Evolutionary conservation across 2,797 vertebrate genomes (phyloP).

Genomic region (Pseudochirops corinnae): DNA sequence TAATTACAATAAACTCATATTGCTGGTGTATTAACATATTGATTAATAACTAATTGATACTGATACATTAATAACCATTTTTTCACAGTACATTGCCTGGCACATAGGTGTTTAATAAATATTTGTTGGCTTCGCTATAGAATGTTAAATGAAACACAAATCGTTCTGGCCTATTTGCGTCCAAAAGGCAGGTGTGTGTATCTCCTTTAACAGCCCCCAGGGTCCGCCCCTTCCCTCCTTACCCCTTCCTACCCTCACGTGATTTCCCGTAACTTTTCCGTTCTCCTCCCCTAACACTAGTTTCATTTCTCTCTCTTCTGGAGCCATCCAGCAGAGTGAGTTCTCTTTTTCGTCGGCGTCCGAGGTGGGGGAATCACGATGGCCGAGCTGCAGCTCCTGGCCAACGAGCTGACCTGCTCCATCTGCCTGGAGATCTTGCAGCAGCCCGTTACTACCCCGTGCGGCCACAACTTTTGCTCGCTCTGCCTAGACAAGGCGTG

Average conservation of each 20-base stretch:
- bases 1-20: no score
- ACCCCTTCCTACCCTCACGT: slow-evolving; percentile 54
- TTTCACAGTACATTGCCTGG: neutral
- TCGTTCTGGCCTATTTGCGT: neutral
- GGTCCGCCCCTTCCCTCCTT: neutral
- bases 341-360: fast-evolving
- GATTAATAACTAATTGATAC: no score
- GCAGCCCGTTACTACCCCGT: slow-evolving; percentile 92
- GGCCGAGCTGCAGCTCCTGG: slow-evolving; percentile 80
- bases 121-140: neutral
- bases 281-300: neutral
- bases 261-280: slow-evolving; percentile 59
- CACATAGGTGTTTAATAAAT: neutral
- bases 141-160: neutral
- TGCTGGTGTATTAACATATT: no score
- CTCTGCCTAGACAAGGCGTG: slow-evolving; percentile 90
- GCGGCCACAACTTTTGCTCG: slow-evolving; percentile 96
- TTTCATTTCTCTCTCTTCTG: slow-evolving; percentile 48
- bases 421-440: slow-evolving; percentile 92
- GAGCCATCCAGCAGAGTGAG: fast-evolving
- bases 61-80: no score
- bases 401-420: slow-evolving; percentile 93
- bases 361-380: slow-evolving; percentile 52
- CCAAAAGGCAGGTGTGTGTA: neutral
- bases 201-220: neutral